phyloP scores from a whole-genome alignment of 2,113 vertebrate genomes.

The Semicossyphus pulcher region DNA sequence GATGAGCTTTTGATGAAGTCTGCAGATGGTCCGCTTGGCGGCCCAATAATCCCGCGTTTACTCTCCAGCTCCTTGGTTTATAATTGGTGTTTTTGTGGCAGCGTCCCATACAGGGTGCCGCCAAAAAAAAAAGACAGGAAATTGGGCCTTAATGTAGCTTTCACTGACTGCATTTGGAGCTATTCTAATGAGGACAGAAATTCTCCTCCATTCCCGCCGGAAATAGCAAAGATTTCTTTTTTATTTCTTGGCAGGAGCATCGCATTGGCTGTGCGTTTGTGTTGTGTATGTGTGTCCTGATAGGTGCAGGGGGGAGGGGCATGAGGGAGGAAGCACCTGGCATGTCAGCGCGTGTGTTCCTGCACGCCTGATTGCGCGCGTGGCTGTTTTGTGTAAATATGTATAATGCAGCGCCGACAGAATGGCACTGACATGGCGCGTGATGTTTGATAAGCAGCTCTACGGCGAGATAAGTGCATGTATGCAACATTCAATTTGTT shows the following conservation, averaged over 20 bases:
- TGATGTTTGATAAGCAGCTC: conserved; percentile 24
- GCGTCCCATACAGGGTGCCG: conserved; percentile 52
- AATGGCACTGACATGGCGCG: conserved; percentile 10
- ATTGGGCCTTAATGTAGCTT: conserved; percentile 23
- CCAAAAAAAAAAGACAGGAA: conserved; percentile 55
- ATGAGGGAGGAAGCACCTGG: conserved; percentile 55
- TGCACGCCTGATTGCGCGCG: conserved; percentile 10
- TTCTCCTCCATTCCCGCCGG: conserved; percentile 18
- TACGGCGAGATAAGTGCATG: conserved; percentile 24
- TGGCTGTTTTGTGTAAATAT: conserved; percentile 7
- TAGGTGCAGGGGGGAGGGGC: background rate
- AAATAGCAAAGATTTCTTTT: conserved; percentile 47
- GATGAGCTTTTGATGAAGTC: conserved; percentile 55
- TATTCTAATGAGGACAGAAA: conserved; percentile 55
- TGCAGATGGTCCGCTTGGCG: conserved; percentile 74
- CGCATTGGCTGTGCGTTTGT: background rate
- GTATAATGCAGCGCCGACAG: conserved; percentile 27
- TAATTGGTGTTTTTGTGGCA: conserved; percentile 60
- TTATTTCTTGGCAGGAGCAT: conserved; percentile 39
- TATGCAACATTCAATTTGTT: conserved; percentile 44
- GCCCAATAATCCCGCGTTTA: conserved; percentile 42
- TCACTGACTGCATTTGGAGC: conserved; percentile 29
- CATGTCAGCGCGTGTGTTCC: conserved; percentile 33
- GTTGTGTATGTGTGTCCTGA: background rate
- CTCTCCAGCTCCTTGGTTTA: conserved; percentile 41